phyloP scores from a whole-genome alignment of 2,113 vertebrate species.

The Trinectes maculatus region DNA sequence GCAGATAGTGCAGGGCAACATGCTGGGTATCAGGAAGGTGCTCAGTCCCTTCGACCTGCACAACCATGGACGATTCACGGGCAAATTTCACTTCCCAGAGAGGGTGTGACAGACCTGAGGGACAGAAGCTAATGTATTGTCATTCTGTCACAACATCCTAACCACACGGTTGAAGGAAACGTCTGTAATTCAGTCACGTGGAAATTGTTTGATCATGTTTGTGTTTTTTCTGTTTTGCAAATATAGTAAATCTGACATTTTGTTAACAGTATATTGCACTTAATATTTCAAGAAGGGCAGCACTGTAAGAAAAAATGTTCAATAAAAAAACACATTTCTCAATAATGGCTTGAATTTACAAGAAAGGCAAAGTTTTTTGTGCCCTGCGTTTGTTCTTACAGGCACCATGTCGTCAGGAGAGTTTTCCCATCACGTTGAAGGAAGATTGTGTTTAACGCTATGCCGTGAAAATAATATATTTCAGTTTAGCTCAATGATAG shows the following conservation, averaged over 20 bases:
- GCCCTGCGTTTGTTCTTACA: accelerated
- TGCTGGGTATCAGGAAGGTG: conserved; percentile 90
- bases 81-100: conserved; percentile 86
- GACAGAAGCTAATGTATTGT: conserved; percentile 5
- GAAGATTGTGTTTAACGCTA: no score
- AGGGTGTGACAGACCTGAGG: conserved; percentile 80
- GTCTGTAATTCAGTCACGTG: not conserved
- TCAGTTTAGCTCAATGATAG: no score
- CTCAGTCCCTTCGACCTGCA: conserved; percentile 89
- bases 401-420: no score
- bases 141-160: not conserved
- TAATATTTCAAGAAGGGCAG: no score
- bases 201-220: no score
- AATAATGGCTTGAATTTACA: not conserved
- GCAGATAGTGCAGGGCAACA: conserved; percentile 83
- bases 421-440: no score
- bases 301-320: no score
- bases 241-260: not conserved
- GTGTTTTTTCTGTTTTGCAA: not conserved
- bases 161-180: conserved; percentile 1
- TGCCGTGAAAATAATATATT: no score
- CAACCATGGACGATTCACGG: conserved; percentile 86
- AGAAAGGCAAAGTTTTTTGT: accelerated
- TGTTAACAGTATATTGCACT: no score
- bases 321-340: no score